Percentiles rank a stretch among this genome's conserved stretches.
phyloP scores from a whole-genome alignment of 2,113 vertebrate species.

The mouse (Mus musculus) region GRCm39 chr2:123941001-123941500 shows the following conservation, averaged over 20 bases:
- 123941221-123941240: not conserved
- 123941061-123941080: not conserved
- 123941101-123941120: not conserved
- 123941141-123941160: not conserved
- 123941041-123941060: too few relatives aligned
- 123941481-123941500: not conserved
- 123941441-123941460: not conserved
- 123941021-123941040: not conserved
- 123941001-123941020: constrained; percentile 39
- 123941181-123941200: not conserved
- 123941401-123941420: not conserved
- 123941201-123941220: not conserved
- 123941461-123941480: not conserved
- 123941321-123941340: constrained; percentile 40
- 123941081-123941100: not conserved
- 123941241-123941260: not conserved
- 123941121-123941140: not conserved
- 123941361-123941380: not conserved
- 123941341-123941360: not conserved
- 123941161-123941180: not conserved
- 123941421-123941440: not conserved
- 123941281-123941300: not conserved
- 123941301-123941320: not conserved
- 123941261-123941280: not conserved
- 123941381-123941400: not conserved